phyloP scores from a whole-genome alignment of 2,888 invertebrate species.

The Dryadula phaetusa region DNA sequence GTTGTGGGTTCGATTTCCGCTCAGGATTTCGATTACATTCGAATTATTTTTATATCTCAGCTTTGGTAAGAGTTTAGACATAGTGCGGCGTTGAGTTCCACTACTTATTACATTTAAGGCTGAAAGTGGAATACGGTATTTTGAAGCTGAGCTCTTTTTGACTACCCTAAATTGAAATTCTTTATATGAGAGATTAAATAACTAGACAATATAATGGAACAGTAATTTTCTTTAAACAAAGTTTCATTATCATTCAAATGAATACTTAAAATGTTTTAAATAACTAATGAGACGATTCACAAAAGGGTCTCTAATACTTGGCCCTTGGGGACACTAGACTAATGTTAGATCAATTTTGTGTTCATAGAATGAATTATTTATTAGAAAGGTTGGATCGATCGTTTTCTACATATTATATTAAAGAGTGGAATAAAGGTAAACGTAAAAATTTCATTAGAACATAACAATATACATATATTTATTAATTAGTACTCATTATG shows the following conservation, averaged over 20 bases:
- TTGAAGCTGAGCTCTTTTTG: no score
- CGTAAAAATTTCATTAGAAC: not conserved
- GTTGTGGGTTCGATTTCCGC: no score
- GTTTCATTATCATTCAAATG: not conserved
- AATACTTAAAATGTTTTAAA: slow-evolving; percentile 13
- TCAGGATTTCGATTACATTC: no score
- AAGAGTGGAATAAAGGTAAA: not conserved
- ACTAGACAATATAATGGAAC: no score
- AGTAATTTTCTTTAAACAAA: slow-evolving; percentile 2
- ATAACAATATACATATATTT: no score
- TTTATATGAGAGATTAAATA: no score
- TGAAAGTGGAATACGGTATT: no score
- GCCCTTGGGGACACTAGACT: slow-evolving; percentile 10
- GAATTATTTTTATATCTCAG: not conserved
- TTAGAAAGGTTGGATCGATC: slow-evolving; percentile 16
- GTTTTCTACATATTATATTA: not conserved
- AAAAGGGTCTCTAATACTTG: slow-evolving; percentile 17
- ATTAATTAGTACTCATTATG: no score
- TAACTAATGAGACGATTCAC: not conserved
- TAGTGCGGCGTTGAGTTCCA: no score
- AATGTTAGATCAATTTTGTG: slow-evolving; percentile 26
- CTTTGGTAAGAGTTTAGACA: no score
- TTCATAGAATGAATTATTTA: slow-evolving; percentile 26
- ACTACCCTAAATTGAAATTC: no score
- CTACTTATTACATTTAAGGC: no score